Base-by-base conservation (phyloP, 2,888 invertebrate species). In the Cataglyphis cursor region DNA sequence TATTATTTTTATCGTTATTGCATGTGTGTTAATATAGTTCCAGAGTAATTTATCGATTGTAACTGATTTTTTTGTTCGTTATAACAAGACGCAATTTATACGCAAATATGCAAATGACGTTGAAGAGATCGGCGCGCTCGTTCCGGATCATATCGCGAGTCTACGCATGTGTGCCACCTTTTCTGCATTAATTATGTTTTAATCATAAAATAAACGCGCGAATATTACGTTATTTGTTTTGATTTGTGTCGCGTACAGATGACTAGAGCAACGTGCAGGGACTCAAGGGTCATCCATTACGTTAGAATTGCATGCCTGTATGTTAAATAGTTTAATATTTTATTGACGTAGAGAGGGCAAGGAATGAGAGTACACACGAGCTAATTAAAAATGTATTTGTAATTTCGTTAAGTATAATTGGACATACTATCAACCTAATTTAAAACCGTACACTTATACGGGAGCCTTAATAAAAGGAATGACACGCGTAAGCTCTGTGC, bases 151-250 rank as follows among this genome's bases (percentile, higher is more conserved):
- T 59, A 28, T 78, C 10, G 41, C 21, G 28, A 44, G 28, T 70
- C 41, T 57, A 78, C 59, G 57, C 59, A 38, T 21, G 72, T 72
- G 28, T 48, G 41, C 4, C 68, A 41, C 59, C 72, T 80, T 80
- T 48, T 51, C 48, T 72, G 44, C 31, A 72, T 80, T 72, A 80
- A 72, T 80, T 70, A 72, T 12, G 44, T 80, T 80, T 80, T 80
- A 80, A 80, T 80, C 48, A 80, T 80, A 72, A 80, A 72, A 72
- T 80, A 72, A 72, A 80, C 59, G 6, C 28, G 12, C 51, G 78
- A 44, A 15, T 31, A 35, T 38, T 41, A 57, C 44, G n/a, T 70
- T 44, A 80, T 44, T 72, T 59, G 72, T 72, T 59, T 59, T 72
- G 24, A 80, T 72, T 59, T 59, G 5, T 15, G 72, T 72, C 72